These are phyloP conservation scores for Mycalesis mineus DNA, from an alignment of 2,888 invertebrate genomes.

Conservation along the genomic window DNA sequence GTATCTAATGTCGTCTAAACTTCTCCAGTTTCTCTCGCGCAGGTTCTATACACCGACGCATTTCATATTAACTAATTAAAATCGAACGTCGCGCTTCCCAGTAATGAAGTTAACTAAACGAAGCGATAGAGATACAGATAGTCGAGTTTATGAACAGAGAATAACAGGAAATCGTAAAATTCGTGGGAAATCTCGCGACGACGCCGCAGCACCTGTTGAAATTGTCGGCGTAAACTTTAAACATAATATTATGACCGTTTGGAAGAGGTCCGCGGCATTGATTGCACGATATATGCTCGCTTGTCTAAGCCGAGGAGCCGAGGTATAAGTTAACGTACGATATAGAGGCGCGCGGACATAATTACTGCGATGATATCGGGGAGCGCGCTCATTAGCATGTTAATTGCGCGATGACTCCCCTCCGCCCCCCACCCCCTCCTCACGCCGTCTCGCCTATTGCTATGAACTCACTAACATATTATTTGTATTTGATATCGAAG, in stretches of 20 bases:
- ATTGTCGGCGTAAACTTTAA: constrained; percentile 32
- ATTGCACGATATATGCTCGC: constrained; percentile 40
- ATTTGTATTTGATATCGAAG: constrained; percentile 5
- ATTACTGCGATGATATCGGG: constrained; percentile 73
- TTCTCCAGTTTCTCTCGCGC: constrained; percentile 10
- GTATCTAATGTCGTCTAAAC: constrained; percentile 19
- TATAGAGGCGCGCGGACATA: constrained; percentile 66
- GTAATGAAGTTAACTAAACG: constrained; percentile 55
- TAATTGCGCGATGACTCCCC: constrained; percentile 64
- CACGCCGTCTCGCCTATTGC: constrained; percentile 20
- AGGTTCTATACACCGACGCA: constrained; percentile 52
- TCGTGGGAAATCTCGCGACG: constrained; percentile 63
- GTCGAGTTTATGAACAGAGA: constrained; percentile 56
- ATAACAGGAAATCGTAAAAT: constrained; percentile 75
- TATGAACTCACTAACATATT: constrained; percentile 15
- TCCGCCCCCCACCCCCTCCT: constrained; percentile 33
- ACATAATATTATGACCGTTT: constrained; percentile 24
- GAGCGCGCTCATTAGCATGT: constrained; percentile 72
- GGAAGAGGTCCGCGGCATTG: constrained; percentile 29
- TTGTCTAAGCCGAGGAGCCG: constrained; percentile 48
- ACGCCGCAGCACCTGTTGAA: constrained; percentile 41
- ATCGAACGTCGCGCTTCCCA: constrained; percentile 55
- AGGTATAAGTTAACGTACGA: constrained; percentile 60
- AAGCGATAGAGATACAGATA: constrained; percentile 70
- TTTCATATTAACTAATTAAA: constrained; percentile 58